These are phyloP conservation scores for Piaya cayana DNA, from an alignment of 2,113 vertebrate species.

Conservation along the genomic window DNA sequence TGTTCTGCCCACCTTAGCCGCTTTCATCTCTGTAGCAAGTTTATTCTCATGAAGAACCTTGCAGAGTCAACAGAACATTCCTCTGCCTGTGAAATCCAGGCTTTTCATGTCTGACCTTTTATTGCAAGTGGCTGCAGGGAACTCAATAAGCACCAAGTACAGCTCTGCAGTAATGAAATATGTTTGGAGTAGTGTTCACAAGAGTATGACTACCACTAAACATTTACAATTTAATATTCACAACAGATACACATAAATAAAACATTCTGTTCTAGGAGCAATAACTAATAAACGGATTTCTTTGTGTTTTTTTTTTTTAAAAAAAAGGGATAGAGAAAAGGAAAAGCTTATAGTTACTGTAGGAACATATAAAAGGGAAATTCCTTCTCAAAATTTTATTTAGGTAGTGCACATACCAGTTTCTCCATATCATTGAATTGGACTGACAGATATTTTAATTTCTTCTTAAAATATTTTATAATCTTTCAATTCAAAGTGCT, in stretches of 20 bases:
- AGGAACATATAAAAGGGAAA: not conserved
- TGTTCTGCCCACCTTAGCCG: not conserved
- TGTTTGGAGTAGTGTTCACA: not conserved
- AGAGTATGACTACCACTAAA: not conserved
- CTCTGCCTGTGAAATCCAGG: not conserved
- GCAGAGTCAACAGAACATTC: not conserved
- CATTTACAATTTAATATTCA: not conserved
- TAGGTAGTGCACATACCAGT: not conserved
- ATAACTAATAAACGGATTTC: not conserved
- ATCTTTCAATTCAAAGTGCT: not conserved
- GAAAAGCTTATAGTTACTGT: not conserved
- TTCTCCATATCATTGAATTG: not conserved
- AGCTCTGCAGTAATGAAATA: not conserved
- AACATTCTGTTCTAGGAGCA: not conserved
- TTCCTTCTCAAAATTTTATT: not conserved
- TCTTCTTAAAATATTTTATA: not conserved
- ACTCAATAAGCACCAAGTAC: not conserved
- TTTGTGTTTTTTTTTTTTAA: not conserved
- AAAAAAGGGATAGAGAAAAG: not conserved
- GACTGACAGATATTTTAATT: not conserved
- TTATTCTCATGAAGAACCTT: not conserved
- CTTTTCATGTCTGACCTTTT: not conserved
- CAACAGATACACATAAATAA: not conserved
- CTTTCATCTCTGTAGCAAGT: not conserved
- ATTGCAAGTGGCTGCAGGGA: not conserved